These are phyloP conservation scores for Latheticus oryzae DNA, from an alignment of 2,888 invertebrate species.

Conservation along the genomic window DNA sequence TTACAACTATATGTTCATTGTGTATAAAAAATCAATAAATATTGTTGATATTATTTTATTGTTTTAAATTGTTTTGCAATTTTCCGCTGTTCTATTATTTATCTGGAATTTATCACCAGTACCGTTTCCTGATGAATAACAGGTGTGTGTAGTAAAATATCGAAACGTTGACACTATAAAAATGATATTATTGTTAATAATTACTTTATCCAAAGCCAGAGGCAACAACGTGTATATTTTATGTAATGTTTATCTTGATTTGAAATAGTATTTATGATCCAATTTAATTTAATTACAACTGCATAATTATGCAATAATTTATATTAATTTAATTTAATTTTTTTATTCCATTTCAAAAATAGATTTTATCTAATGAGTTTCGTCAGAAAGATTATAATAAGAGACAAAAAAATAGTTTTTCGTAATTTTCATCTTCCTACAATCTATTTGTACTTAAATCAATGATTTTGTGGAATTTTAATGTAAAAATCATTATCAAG, in stretches of 20 bases:
- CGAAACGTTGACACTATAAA: conserved; percentile 1
- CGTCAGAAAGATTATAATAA: too few species aligned
- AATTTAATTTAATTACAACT: conserved; percentile 38
- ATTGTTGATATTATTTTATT: too few species aligned
- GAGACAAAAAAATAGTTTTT: conserved; percentile 7
- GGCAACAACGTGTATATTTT: conserved; percentile 22
- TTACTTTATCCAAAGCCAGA: conserved; percentile 11
- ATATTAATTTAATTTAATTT: conserved; percentile 28
- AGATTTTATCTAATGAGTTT: conserved; percentile 1
- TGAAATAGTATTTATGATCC: conserved; percentile 32
- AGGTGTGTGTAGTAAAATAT: too few species aligned
- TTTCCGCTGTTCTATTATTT: background rate
- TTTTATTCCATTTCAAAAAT: conserved; percentile 20
- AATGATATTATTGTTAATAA: conserved; percentile 30
- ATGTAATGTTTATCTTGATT: conserved; percentile 36
- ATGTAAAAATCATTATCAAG: conserved; percentile 21
- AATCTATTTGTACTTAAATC: conserved; percentile 16
- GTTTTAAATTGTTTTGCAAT: too few species aligned
- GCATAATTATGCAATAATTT: conserved; percentile 34
- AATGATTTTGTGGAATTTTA: conserved; percentile 1
- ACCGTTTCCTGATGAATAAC: conserved; percentile 3
- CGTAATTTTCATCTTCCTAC: background rate
- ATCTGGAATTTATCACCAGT: conserved; percentile 4
- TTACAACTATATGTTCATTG: too few species aligned
- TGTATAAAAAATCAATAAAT: too few species aligned